Evolutionary conservation across 2,113 vertebrate genomes (phyloP).

Genomic region (Stegostoma tigrinum): DNA sequence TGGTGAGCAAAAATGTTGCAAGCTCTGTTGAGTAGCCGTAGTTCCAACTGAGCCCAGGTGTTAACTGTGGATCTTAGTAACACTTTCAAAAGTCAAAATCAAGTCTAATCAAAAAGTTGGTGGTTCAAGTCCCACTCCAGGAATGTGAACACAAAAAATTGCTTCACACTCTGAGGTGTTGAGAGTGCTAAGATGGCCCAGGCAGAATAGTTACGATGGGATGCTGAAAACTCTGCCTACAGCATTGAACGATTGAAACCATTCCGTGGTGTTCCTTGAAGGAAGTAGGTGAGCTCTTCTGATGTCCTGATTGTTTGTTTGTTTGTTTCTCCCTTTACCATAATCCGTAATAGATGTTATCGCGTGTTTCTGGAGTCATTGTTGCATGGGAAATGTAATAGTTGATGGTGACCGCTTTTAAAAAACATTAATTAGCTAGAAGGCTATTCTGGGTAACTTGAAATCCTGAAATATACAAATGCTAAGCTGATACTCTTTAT

Average conservation of each 20-base stretch:
- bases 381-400: too few relatives aligned
- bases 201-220: too few relatives aligned
- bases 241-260: not conserved
- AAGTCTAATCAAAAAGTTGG: not conserved
- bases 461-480: not conserved
- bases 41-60: not conserved
- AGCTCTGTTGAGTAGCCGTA: not conserved
- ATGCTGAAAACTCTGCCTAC: not conserved
- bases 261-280: too few relatives aligned
- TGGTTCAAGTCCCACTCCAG: not conserved
- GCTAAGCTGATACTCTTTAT: not conserved
- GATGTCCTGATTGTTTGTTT: too few relatives aligned
- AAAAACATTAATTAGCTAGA: not conserved
- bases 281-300: not conserved
- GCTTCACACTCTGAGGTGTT: too few relatives aligned
- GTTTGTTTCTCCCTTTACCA: too few relatives aligned
- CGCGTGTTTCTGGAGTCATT: not conserved
- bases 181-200: not conserved
- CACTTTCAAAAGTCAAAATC: not conserved
- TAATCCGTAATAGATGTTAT: not conserved
- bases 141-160: not conserved
- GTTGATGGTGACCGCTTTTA: not conserved
- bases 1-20: not conserved
- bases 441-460: not conserved
- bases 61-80: not conserved